phyloP scores from a whole-genome alignment of 1,140 invertebrate species.

The Trichonephila inaurata region DNA sequence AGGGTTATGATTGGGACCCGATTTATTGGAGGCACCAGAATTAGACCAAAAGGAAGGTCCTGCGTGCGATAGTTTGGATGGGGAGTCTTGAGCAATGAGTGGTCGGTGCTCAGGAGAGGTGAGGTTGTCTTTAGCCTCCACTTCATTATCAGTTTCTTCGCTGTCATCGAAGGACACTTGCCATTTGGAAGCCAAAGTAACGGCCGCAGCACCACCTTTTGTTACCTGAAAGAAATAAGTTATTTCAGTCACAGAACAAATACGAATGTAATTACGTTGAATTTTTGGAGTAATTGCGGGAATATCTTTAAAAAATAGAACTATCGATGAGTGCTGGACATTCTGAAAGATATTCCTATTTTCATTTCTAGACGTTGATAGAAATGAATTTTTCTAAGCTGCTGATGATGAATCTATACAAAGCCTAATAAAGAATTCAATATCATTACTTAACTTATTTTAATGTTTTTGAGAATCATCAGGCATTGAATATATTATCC shows the following conservation, averaged over 20 bases:
- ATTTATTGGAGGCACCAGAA: background rate
- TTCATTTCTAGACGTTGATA: too few species aligned
- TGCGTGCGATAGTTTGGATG: conserved; percentile 44
- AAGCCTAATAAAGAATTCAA: too few species aligned
- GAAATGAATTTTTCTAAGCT: too few species aligned
- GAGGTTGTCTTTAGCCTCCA: conserved; percentile 76
- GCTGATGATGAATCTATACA: too few species aligned
- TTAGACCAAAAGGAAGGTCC: conserved; percentile 11
- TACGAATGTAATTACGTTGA: background rate
- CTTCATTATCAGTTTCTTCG: conserved; percentile 94
- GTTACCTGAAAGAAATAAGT: conserved; percentile 81
- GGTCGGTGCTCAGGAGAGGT: conserved; percentile 77
- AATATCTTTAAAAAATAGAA: too few species aligned
- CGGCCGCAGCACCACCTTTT: conserved; percentile 84
- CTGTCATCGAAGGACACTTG: conserved; percentile 97
- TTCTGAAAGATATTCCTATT: too few species aligned
- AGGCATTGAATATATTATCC: too few species aligned
- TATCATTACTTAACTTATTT: too few species aligned
- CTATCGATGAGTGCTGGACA: too few species aligned
- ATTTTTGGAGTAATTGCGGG: too few species aligned
- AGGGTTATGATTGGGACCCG: background rate
- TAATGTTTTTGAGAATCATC: too few species aligned
- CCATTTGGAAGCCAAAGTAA: conserved; percentile 91
- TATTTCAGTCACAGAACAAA: background rate
- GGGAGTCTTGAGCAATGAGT: conserved; percentile 61